Percentiles rank a stretch among this genome's conserved stretches.
phyloP scores from a whole-genome alignment of 2,888 invertebrate species.

The Cryptus armator region DNA sequence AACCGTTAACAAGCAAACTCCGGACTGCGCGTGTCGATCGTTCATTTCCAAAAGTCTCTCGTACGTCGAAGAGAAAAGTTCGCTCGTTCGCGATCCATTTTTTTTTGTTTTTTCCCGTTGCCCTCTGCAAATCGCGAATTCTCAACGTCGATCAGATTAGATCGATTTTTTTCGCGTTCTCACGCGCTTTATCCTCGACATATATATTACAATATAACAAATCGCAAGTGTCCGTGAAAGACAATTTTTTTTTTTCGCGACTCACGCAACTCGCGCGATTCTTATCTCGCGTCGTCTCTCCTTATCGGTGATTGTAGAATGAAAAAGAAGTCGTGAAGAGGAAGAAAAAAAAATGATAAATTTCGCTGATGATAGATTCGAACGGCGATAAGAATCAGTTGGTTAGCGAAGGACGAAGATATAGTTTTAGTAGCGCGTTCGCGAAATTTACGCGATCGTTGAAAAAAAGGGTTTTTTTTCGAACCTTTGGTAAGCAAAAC shows the following conservation, averaged over 20 bases:
- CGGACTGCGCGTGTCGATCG: neutral
- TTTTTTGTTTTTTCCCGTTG: neutral
- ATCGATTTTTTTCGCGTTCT: constrained; percentile 13
- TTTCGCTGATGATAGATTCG: constrained; percentile 31
- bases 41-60: constrained; percentile 12
- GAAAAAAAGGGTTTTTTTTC: neutral
- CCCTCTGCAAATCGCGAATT: neutral
- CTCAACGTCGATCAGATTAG: neutral
- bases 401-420: constrained; percentile 12
- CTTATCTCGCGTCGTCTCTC: constrained; percentile 29
- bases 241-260: constrained; percentile 1
- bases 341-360: constrained; percentile 24
- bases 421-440: neutral
- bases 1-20: constrained; percentile 10
- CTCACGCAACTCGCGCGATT: neutral
- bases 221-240: constrained; percentile 20
- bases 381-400: constrained; percentile 43
- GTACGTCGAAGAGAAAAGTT: neutral
- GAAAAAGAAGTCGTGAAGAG: constrained; percentile 18
- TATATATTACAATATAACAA: neutral
- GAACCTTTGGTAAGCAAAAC: neutral
- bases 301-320: constrained; percentile 45
- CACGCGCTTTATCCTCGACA: constrained; percentile 3
- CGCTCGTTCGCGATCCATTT: neutral
- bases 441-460: neutral